Evolutionary conservation across 2,113 vertebrate species (phyloP), one percentile per base, ranked within the genome.

Genomic region (Halcyon malimbica): DNA sequence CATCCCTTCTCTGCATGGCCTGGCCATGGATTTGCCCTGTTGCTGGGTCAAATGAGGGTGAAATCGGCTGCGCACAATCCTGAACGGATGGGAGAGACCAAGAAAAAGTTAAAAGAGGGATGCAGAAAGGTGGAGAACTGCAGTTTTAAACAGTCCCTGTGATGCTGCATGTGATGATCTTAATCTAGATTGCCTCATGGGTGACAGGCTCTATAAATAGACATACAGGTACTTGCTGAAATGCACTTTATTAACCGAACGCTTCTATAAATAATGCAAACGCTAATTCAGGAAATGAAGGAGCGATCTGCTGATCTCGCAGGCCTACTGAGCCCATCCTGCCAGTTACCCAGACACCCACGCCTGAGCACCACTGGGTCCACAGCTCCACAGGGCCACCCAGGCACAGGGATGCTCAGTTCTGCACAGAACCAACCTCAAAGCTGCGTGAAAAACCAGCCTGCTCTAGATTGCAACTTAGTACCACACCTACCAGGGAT

Each of bases 141-240:
- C 68, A n/a, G 42, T 31, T 92, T 80, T 33, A 28, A 69, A 60
- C 2, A 10, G 18, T 35, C 23, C 29, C 74, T 20, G 81, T 11
- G 81, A 85, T 46, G 62, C 80, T 13, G 37, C 57, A 28, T 13
- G 44, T 20, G 88, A 67, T 62, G 73, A 68, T 76, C 26, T 96
- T 42, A n/a, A 33, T n/a, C 83, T 15, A 13, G 54, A 11, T 64
- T 69, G 90, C 57, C 77, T 96, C 6, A 8, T 0, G 37, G 69
- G 89, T 10, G 60, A 33, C 65, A 57, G 92, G 90, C 53, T 78
- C 92, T 82, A 96, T 78, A 90, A 90, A 95, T 75, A 96, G 95
- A 39, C 31, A 16, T 1, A 2, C 95, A 91, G 92, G 96, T 68
- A 82, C 69, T 57, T 23, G 69, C 95, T 73, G 94, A 82, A 87